Percentiles rank a stretch among this genome's conserved stretches.
These are phyloP conservation scores for Drosophila funebris DNA, from an alignment of 1,140 invertebrate genomes.

Conservation along the genomic window DNA sequence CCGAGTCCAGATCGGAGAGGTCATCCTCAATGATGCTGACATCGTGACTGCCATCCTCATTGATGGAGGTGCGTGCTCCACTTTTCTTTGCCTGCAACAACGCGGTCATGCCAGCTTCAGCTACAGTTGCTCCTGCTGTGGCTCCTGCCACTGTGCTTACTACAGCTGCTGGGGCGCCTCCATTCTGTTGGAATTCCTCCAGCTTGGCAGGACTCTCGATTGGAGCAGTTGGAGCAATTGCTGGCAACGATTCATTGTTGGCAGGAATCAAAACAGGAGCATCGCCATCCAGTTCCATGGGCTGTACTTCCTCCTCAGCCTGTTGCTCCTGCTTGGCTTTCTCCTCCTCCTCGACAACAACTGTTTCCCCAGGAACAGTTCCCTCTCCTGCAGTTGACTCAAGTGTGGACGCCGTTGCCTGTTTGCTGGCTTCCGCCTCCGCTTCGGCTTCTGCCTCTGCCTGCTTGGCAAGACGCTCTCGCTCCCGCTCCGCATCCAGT, in stretches of 20 bases:
- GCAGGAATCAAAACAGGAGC: neutral
- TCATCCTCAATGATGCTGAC: constrained; percentile 81
- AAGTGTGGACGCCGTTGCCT: no score
- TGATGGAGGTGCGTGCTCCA: constrained; percentile 63
- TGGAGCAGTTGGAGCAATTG: neutral
- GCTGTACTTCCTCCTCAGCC: constrained; percentile 13
- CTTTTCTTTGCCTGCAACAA: constrained; percentile 75
- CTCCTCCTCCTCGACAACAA: neutral
- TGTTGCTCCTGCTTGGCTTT: neutral
- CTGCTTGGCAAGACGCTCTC: constrained; percentile 60
- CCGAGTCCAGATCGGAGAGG: constrained; percentile 93
- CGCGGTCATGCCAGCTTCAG: constrained; percentile 34
- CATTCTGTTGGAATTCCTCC: constrained; percentile 70
- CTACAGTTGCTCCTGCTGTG: neutral
- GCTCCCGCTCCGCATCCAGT: constrained; percentile 60
- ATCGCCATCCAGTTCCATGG: constrained; percentile 62
- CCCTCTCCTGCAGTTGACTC: neutral
- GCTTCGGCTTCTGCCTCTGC: constrained; percentile 52
- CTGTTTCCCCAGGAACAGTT: neutral
- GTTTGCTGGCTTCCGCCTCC: constrained; percentile 41
- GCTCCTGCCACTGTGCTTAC: neutral
- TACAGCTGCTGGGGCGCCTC: constrained; percentile 23
- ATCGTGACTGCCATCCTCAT: constrained; percentile 68
- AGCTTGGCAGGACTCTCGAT: constrained; percentile 47
- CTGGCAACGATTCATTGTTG: neutral